Evolutionary conservation across 2,113 vertebrate genomes (phyloP).

Genomic region (Nansenia antarctica): DNA sequence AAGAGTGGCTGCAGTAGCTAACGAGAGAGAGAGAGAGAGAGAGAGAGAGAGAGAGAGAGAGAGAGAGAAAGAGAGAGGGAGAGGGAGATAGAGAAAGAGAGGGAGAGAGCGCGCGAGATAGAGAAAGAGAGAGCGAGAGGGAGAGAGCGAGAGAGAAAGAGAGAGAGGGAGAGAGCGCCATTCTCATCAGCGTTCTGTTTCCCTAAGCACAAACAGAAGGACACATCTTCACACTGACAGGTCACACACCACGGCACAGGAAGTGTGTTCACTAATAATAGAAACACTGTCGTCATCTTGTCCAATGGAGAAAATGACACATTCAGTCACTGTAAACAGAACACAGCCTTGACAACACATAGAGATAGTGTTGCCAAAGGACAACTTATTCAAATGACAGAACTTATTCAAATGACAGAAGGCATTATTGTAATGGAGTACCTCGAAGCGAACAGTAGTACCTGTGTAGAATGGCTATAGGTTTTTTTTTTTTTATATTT

Average conservation of each 20-base stretch:
- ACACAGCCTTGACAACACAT: too few relatives aligned
- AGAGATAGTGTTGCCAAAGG: too few relatives aligned
- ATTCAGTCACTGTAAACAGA: too few relatives aligned
- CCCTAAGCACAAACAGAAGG: slow-evolving; percentile 47
- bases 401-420: too few relatives aligned
- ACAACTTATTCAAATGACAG: too few relatives aligned
- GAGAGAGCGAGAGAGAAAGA: slow-evolving; percentile 8
- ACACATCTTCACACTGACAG: slow-evolving; percentile 23
- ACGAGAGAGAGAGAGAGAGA: slow-evolving; percentile 37
- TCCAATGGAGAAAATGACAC: too few relatives aligned
- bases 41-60: slow-evolving; percentile 6
- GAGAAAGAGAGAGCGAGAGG: slow-evolving; percentile 30
- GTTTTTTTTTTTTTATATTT: too few relatives aligned
- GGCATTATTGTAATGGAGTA: too few relatives aligned
- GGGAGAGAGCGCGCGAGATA: slow-evolving; percentile 32
- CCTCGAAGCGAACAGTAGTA: too few relatives aligned
- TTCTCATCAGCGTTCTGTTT: neutral
- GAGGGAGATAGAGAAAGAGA: slow-evolving; percentile 12
- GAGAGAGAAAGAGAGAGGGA: slow-evolving; percentile 5
- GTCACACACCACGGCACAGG: neutral
- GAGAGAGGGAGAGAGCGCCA: slow-evolving; percentile 8
- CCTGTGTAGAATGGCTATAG: too few relatives aligned
- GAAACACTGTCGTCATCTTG: too few relatives aligned
- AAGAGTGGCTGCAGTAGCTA: slow-evolving; percentile 68
- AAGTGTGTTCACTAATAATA: too few relatives aligned